Evolutionary conservation across 2,797 vertebrate species (phyloP).

Genomic region (Chlorospingus flavigularis): DNA sequence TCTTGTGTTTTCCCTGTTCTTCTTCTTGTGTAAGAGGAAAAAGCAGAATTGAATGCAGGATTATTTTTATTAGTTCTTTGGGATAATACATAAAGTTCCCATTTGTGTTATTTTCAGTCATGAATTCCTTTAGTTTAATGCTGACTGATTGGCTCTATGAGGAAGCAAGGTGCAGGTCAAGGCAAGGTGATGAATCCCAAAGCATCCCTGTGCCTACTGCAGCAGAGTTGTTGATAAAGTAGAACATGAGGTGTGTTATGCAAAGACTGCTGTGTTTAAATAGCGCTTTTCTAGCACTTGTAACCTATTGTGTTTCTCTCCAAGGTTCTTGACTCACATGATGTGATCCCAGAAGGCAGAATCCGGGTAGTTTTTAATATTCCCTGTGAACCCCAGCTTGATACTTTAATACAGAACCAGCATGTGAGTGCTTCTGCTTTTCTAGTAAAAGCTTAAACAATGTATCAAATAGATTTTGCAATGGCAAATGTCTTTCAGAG

Average conservation of each 20-base stretch:
- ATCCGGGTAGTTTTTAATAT: slow-evolving; percentile 93
- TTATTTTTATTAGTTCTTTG: background rate
- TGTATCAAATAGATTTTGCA: background rate
- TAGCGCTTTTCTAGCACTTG: background rate
- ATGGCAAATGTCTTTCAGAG: background rate
- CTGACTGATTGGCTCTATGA: background rate
- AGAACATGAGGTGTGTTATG: background rate
- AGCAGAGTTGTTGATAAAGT: background rate
- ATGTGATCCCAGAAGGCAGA: slow-evolving; percentile 93
- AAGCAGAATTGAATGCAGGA: background rate
- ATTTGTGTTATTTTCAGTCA: background rate
- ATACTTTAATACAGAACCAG: slow-evolving; percentile 93
- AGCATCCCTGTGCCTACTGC: background rate
- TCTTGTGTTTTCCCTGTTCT: background rate
- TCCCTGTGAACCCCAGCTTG: slow-evolving; percentile 91
- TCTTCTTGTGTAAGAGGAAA: background rate
- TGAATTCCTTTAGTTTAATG: background rate
- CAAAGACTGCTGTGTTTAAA: background rate
- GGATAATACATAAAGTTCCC: background rate
- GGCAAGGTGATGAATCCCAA: background rate
- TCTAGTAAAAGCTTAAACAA: background rate
- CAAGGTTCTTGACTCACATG: slow-evolving; percentile 92
- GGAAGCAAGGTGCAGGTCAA: background rate
- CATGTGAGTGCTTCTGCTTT: slow-evolving; percentile 83
- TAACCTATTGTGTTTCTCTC: background rate